Base-by-base conservation (phyloP, 2,113 vertebrate species). In the Lethenteron reissneri region DNA sequence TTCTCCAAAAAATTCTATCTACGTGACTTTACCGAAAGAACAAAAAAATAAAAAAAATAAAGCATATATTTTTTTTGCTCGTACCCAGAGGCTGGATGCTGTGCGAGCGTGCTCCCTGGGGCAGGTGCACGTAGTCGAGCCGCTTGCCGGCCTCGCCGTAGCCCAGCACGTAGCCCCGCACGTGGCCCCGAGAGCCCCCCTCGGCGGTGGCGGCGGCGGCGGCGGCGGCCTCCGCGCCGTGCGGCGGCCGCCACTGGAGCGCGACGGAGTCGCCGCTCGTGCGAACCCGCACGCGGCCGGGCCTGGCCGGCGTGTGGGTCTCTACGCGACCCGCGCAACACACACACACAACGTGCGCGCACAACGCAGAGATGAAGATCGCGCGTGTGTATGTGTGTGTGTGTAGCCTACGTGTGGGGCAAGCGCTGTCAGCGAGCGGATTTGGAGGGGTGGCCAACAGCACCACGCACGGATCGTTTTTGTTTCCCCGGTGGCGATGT, bases 11-110 rank as follows among this genome's bases (percentile, higher is more conserved):
- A 25, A 7, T 41, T 41, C 41, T 41, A 41, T 41, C 41, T 41
- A 41, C 41, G 41, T 41, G 41, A 41, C 41, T 41, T 41, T 41
- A 41, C 41, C 5, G 41, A 41, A 41, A 41, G 41, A 41, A 41
- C 41, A 5, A 41, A 41, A 41, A 41, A 41, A 19, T 19, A 19
- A 25, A 25, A 25, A 25, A 25, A 41, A 4, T 41, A 4, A 41
- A 41, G 25, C 5, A 41, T 6, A 41, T 41, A 7, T 41, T 41
- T 41, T 41, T 41, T 41, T 41, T 7, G 41, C 4, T 41, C 82
- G 81, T 80, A 96, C 94, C 89, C 11, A 90, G 80, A 79, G 88
- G 90, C 56, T 79, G 81, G 3, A 78, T 76, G 72, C 87, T 83
- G 19, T 85, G 83, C 56, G 81, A 85, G 76, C 85, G 84, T 76